phyloP scores from a whole-genome alignment of 2,888 invertebrate species.

The Listrodromus nycthemerus region DNA sequence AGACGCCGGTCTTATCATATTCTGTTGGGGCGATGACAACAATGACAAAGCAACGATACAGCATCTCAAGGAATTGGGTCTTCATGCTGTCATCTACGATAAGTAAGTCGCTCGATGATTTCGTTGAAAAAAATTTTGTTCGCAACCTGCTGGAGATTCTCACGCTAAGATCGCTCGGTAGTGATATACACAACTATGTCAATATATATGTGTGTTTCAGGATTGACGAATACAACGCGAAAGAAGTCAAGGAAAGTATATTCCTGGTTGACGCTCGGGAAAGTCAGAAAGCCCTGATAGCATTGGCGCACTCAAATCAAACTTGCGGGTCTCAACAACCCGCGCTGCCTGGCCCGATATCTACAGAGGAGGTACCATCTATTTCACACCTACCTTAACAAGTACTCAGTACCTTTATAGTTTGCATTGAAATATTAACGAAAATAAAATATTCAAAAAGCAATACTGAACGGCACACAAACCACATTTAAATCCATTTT shows the following conservation, averaged over 20 bases:
- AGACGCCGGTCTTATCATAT: slow-evolving; percentile 93
- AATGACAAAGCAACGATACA: slow-evolving; percentile 94
- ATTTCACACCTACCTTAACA: neutral
- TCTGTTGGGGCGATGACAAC: slow-evolving; percentile 99
- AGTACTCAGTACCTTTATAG: neutral
- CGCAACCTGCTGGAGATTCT: too few relatives aligned
- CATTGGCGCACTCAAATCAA: slow-evolving; percentile 82
- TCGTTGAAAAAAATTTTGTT: too few relatives aligned
- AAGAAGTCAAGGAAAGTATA: slow-evolving; percentile 92
- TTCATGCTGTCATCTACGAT: slow-evolving; percentile 99
- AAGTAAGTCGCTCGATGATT: slow-evolving; percentile 85
- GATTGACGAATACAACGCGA: slow-evolving; percentile 90
- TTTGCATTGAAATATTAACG: neutral
- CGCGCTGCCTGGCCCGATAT: slow-evolving; percentile 72
- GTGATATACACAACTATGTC: too few relatives aligned
- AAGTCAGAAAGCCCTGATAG: slow-evolving; percentile 88
- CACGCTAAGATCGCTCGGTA: too few relatives aligned
- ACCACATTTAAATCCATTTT: neutral
- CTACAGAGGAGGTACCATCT: slow-evolving; percentile 72
- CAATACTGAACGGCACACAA: neutral
- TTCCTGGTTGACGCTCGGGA: slow-evolving; percentile 92
- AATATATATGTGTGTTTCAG: slow-evolving; percentile 66
- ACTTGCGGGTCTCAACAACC: slow-evolving; percentile 74
- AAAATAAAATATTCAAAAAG: neutral
- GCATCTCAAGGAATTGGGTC: slow-evolving; percentile 93